phyloP scores from a whole-genome alignment of 2,113 vertebrate species.

The Pseudorhombus dupliciocellatus region DNA sequence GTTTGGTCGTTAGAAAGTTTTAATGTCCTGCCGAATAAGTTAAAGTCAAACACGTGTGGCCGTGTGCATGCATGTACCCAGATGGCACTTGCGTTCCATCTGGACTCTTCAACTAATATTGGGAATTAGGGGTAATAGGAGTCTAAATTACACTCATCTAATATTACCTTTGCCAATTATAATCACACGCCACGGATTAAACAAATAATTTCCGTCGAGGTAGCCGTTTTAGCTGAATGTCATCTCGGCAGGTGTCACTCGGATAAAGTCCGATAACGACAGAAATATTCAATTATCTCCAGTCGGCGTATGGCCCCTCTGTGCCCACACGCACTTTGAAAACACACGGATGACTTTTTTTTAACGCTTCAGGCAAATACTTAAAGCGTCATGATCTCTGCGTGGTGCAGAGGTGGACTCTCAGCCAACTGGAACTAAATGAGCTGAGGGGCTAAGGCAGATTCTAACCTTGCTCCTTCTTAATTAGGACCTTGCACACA shows the following conservation, averaged over 20 bases:
- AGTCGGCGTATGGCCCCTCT: conserved; percentile 30
- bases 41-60: conserved; percentile 1
- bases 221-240: conserved; percentile 67
- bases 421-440: conserved; percentile 15
- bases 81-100: conserved; percentile 59
- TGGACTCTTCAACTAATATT: conserved; percentile 65
- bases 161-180: conserved; percentile 72
- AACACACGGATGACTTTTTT: conserved; percentile 20
- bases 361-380: conserved; percentile 23
- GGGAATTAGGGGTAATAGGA: conserved; percentile 69
- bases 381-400: conserved; percentile 37
- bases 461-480: conserved; percentile 47
- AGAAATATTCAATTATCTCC: conserved; percentile 59
- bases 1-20: conserved; percentile 5
- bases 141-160: conserved; percentile 67
- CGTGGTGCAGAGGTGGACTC: conserved; percentile 14
- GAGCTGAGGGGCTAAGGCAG: conserved; percentile 14
- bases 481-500: conserved; percentile 53
- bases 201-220: conserved; percentile 62
- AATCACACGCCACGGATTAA: conserved; percentile 70
- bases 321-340: conserved; percentile 1
- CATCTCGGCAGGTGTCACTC: conserved; percentile 67
- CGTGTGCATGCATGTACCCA: conserved; percentile 35
- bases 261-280: conserved; percentile 54
- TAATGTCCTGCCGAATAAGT: not conserved